Conservation (phyloP, 2,888 invertebrate species). For the Pemphredon lugubris region DNA sequence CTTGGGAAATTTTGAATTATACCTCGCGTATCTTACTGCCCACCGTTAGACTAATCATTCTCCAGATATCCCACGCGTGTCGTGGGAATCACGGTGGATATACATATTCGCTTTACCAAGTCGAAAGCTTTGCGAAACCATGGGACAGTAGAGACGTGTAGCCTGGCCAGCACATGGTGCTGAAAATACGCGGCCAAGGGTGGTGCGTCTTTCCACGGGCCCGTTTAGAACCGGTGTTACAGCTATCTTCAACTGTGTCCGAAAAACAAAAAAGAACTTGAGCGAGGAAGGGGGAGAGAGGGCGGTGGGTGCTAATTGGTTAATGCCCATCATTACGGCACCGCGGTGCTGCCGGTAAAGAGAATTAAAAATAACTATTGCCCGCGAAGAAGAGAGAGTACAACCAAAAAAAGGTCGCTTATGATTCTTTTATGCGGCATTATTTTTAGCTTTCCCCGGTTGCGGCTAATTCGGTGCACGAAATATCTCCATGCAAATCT, state of each 20-base stretch:
- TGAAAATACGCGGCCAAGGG: conserved; percentile 59
- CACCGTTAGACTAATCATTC: conserved; percentile 34
- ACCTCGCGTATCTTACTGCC: conserved; percentile 3
- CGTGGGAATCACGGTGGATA: conserved; percentile 47
- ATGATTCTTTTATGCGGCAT: conserved; percentile 44
- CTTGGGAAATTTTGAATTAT: conserved; percentile 28
- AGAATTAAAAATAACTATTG: conserved; percentile 72
- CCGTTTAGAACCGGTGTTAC: conserved; percentile 49
- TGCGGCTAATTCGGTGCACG: conserved; percentile 26
- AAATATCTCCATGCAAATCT: conserved; percentile 6
- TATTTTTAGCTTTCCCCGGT: conserved; percentile 17
- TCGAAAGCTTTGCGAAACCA: conserved; percentile 52
- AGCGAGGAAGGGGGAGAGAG: conserved; percentile 10
- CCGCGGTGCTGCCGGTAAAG: conserved; percentile 49
- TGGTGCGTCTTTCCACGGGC: conserved; percentile 51
- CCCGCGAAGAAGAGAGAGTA: conserved; percentile 22
- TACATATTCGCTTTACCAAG: conserved; percentile 55
- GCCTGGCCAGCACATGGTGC: conserved; percentile 45
- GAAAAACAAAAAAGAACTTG: conserved; percentile 1
- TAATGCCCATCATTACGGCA: conserved; percentile 71
- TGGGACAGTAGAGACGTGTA: conserved; percentile 12
- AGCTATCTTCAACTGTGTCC: conserved; percentile 35
- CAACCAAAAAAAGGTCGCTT: conserved; percentile 3
- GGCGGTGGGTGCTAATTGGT: conserved; percentile 69
- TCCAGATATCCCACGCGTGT: not conserved